phyloP scores from a whole-genome alignment of 2,888 invertebrate genomes.

The Archaeoteleia sp. region DNA sequence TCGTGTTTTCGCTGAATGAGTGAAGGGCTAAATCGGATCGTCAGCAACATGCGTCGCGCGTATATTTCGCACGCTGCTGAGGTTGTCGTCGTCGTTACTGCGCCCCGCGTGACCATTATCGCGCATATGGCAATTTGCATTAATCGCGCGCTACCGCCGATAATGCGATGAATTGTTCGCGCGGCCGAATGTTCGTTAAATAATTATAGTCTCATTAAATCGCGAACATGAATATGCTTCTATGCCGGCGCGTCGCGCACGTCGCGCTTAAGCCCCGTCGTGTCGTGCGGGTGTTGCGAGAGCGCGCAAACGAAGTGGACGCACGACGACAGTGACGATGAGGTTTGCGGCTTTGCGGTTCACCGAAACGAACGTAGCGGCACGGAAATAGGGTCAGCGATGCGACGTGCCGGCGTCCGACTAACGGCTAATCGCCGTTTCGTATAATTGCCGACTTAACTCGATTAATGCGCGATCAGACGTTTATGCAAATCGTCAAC shows the following conservation, averaged over 20 bases:
- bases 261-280: conserved; percentile 1
- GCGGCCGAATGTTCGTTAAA: conserved; percentile 43
- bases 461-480: too few species aligned
- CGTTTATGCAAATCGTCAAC: too few species aligned
- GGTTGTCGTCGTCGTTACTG: too few species aligned
- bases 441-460: conserved; percentile 56
- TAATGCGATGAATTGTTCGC: conserved; percentile 42
- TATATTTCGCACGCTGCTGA: too few species aligned
- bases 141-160: conserved; percentile 28
- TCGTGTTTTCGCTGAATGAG: too few species aligned
- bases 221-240: conserved; percentile 49
- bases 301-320: conserved; percentile 45
- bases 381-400: conserved; percentile 59
- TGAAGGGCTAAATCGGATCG: too few species aligned
- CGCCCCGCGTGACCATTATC: too few species aligned
- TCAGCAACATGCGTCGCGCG: too few species aligned
- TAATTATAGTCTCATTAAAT: conserved; percentile 50
- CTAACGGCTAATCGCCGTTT: conserved; percentile 63
- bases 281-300: conserved; percentile 42
- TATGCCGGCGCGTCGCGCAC: conserved; percentile 20
- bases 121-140: too few species aligned
- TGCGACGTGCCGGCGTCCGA: conserved; percentile 52
- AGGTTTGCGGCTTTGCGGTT: conserved; percentile 63
- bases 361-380: conserved; percentile 49
- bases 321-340: conserved; percentile 45